These are phyloP conservation scores for Bombylius discolor DNA, from an alignment of 2,888 invertebrate genomes.

Conservation along the genomic window DNA sequence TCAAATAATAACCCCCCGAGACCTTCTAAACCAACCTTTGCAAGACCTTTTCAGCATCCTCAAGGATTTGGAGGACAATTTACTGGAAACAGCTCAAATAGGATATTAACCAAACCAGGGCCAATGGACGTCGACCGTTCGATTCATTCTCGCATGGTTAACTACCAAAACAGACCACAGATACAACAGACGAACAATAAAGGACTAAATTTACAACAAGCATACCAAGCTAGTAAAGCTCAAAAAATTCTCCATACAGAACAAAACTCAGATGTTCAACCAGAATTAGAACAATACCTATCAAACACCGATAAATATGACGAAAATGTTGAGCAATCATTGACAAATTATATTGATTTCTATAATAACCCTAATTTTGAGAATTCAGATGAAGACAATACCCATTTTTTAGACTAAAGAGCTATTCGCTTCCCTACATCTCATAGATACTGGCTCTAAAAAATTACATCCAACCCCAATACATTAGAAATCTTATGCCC, in stretches of 20 bases:
- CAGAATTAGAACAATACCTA: not conserved
- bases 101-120: not conserved
- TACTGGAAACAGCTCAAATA: not conserved
- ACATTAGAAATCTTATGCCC: not conserved
- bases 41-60: not conserved
- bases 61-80: not conserved
- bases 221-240: not conserved
- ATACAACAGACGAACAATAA: not conserved
- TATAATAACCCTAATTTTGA: no score
- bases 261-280: no score
- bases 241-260: not conserved
- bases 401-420: not conserved
- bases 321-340: not conserved
- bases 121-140: not conserved
- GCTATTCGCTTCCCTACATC: not conserved
- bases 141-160: not conserved
- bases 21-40: no score
- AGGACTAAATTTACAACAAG: not conserved
- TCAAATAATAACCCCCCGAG: no score
- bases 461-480: not conserved
- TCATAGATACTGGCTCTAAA: not conserved
- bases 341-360: no score
- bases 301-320: not conserved
- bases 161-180: not conserved
- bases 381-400: no score